A percentile compares a stretch with the other conserved stretches of the same genome.
These are phyloP conservation scores for Mylabris sibirica DNA, from an alignment of 2,888 invertebrate genomes.

Conservation along the genomic window DNA sequence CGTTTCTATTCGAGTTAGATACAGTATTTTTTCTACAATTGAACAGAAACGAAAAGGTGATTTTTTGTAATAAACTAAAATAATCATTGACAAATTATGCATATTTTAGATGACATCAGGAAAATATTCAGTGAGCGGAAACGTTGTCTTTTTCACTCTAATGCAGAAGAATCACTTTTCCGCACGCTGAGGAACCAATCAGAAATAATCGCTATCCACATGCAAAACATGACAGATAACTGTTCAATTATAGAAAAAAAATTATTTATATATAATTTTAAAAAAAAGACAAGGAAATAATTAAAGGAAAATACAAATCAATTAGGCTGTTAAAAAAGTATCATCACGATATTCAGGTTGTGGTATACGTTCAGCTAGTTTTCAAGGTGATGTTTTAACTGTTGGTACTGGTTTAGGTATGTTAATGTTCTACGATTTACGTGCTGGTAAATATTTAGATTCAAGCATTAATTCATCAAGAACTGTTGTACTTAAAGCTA, in stretches of 20 bases:
- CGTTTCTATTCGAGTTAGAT: too few species aligned
- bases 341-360: constrained; percentile 89
- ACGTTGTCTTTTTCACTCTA: too few species aligned
- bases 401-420: constrained; percentile 93
- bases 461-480: constrained; percentile 88
- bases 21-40: too few species aligned
- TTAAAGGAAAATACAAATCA: not conserved
- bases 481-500: constrained; percentile 86
- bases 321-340: constrained; percentile 76
- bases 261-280: not conserved
- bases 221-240: too few species aligned
- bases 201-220: too few species aligned
- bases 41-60: not conserved
- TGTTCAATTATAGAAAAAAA: not conserved
- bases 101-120: too few species aligned
- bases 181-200: too few species aligned
- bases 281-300: not conserved
- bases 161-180: too few species aligned
- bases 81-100: too few species aligned
- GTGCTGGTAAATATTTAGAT: constrained; percentile 90
- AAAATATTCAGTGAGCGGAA: too few species aligned
- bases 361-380: constrained; percentile 91
- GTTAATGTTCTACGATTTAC: constrained; percentile 92
- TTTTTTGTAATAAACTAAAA: too few species aligned
- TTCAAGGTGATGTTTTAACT: constrained; percentile 88